phyloP scores from a whole-genome alignment of 2,113 vertebrate species.

The Symphodus melops region DNA sequence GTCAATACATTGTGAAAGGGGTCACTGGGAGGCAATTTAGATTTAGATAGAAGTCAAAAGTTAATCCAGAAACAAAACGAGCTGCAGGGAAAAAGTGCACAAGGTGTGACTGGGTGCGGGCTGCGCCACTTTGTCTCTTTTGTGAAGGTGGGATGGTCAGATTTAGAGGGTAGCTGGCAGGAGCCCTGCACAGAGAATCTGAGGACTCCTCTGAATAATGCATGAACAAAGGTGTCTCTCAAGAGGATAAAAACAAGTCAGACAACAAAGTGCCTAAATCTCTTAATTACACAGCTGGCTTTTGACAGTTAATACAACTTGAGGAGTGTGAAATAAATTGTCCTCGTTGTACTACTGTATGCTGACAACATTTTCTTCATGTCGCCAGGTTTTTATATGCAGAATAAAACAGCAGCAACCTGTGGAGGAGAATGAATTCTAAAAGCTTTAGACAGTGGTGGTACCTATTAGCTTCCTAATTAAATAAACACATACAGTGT shows the following conservation, averaged over 20 bases:
- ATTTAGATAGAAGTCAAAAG: conserved; percentile 41
- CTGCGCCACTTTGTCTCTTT: conserved; percentile 21
- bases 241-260: background rate
- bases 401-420: background rate
- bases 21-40: conserved; percentile 65
- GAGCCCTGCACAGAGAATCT: background rate
- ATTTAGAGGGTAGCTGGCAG: conserved; percentile 9
- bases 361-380: background rate
- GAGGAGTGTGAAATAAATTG: too few relatives aligned
- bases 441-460: background rate
- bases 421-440: background rate
- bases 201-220: background rate
- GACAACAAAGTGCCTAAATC: background rate
- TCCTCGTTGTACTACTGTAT: too few relatives aligned
- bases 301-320: too few relatives aligned
- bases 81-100: conserved; percentile 36
- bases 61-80: conserved; percentile 67
- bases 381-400: background rate
- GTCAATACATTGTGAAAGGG: conserved; percentile 58
- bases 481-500: conserved; percentile 21
- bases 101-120: conserved; percentile 50
- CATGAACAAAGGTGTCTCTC: background rate
- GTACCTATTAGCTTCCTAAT: conserved; percentile 33
- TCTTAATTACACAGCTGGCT: background rate
- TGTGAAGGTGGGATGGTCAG: conserved; percentile 39